A percentile compares a stretch with the other conserved stretches of the same genome.
These are phyloP conservation scores for Parelbella ahira DNA, from an alignment of 2,888 invertebrate species.

Conservation along the genomic window DNA sequence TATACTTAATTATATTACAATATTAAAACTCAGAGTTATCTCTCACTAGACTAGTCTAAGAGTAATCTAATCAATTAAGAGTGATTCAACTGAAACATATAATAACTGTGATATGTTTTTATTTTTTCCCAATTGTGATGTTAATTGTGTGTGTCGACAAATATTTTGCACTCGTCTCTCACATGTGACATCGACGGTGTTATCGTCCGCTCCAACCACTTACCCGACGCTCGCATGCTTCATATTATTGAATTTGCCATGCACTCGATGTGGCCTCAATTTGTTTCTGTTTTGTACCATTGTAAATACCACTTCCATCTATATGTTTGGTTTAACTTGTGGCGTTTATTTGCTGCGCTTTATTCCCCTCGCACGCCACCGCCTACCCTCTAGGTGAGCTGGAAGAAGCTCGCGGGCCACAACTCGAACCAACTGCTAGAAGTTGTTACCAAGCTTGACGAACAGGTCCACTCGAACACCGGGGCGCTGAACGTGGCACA, in stretches of 20 bases:
- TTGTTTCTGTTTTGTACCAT: constrained; percentile 24
- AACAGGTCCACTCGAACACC: constrained; percentile 73
- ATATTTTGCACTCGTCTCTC: constrained; percentile 38
- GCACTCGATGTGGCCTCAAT: constrained; percentile 55
- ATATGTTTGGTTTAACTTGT: constrained; percentile 11
- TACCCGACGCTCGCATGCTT: constrained; percentile 27
- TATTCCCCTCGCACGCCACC: constrained; percentile 32
- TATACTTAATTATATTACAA: no score
- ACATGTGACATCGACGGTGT: constrained; percentile 59
- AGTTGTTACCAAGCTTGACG: constrained; percentile 84
- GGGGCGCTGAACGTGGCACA: constrained; percentile 58
- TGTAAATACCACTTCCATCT: constrained; percentile 32
- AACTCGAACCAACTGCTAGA: constrained; percentile 83
- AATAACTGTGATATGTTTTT: constrained; percentile 30
- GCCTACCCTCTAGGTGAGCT: constrained; percentile 72
- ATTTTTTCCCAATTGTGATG: constrained; percentile 54
- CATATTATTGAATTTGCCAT: constrained; percentile 33
- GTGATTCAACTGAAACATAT: background rate
- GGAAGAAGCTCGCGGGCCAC: constrained; percentile 84
- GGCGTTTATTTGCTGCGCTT: constrained; percentile 30
- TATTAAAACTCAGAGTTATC: no score
- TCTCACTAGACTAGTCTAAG: no score
- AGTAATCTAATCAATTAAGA: no score
- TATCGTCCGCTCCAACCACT: constrained; percentile 21
- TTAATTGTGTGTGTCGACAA: constrained; percentile 68